Evolutionary conservation across 1,140 invertebrate genomes (phyloP).

Genomic region (Laupala kohalensis): DNA sequence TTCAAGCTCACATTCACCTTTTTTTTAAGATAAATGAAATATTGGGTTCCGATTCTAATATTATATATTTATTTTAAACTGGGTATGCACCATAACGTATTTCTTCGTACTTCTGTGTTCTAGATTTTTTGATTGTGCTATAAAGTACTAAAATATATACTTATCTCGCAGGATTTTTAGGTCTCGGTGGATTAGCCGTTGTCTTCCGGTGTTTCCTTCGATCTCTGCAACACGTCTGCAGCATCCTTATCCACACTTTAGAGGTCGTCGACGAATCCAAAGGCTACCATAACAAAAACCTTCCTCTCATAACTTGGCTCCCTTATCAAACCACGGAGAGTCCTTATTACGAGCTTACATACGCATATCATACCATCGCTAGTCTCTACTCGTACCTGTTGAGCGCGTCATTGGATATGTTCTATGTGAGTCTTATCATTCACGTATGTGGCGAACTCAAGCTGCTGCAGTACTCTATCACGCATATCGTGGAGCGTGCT

Average conservation of each 20-base stretch:
- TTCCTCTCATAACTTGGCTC: neutral
- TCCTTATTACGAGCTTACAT: neutral
- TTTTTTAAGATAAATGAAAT: too few species aligned
- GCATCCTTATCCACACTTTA: neutral
- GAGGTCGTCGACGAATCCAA: neutral
- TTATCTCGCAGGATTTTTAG: neutral
- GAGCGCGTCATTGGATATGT: neutral
- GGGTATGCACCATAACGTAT: too few species aligned
- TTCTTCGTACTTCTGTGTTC: too few species aligned
- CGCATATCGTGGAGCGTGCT: neutral
- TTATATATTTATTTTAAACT: too few species aligned
- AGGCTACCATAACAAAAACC: neutral
- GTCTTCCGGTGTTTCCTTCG: neutral
- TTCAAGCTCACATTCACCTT: too few species aligned
- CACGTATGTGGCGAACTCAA: neutral
- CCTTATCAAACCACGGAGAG: neutral
- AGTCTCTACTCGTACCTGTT: neutral
- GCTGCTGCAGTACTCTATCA: neutral
- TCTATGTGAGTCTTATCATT: neutral
- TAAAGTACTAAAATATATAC: too few species aligned
- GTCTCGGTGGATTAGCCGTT: neutral
- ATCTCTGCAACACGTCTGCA: neutral
- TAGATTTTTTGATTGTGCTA: too few species aligned
- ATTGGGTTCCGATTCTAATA: too few species aligned
- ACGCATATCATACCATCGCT: neutral